Conservation (phyloP, 2,113 vertebrate species). For the Sinosuthora webbiana region DNA sequence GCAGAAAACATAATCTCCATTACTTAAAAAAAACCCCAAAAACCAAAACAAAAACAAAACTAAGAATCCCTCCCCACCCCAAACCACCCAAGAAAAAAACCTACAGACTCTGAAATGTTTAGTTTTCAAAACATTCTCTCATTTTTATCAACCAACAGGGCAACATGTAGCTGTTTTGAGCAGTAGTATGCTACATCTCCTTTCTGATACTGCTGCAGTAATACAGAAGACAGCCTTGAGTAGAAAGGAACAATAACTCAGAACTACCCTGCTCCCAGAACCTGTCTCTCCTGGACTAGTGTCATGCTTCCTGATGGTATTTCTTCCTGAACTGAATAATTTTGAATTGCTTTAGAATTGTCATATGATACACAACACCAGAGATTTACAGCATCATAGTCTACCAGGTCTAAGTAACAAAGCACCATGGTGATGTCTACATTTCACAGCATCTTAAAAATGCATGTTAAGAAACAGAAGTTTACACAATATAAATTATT, state of each 20-base stretch:
- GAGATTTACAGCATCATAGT: background rate
- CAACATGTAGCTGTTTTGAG: background rate
- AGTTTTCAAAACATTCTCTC: background rate
- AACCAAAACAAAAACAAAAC: background rate
- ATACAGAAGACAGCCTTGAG: background rate
- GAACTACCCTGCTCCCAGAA: background rate
- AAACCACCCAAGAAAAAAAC: background rate
- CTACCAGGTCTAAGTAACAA: background rate
- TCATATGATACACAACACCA: background rate
- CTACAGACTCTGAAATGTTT: background rate
- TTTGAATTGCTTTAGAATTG: background rate
- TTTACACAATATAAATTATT: background rate
- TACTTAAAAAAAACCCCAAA: background rate
- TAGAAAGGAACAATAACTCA: background rate
- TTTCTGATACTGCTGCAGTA: background rate
- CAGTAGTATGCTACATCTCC: background rate
- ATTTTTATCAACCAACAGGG: background rate
- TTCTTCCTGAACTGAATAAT: background rate
- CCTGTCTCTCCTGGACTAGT: background rate
- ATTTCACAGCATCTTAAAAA: background rate
- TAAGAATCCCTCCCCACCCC: background rate
- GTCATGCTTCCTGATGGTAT: background rate
- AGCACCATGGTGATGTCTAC: background rate
- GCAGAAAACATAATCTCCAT: background rate
- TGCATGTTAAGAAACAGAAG: background rate